Evolutionary conservation across 2,113 vertebrate species (phyloP).

Genomic region (Alouatta palliata): DNA sequence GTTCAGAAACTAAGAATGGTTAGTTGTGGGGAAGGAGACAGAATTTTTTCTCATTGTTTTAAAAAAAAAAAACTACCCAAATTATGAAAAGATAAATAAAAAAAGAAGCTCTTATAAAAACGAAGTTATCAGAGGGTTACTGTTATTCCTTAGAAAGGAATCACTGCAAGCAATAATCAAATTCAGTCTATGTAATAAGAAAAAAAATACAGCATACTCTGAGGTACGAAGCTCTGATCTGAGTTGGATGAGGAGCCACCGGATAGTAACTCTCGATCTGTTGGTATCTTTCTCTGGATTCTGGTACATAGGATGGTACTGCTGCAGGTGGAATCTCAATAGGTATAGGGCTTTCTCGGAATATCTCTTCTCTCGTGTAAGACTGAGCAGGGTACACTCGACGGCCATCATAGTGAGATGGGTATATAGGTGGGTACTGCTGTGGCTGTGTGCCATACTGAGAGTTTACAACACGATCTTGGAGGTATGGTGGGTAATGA

Average conservation of each 20-base stretch:
- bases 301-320: constrained; percentile 90
- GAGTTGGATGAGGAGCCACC: constrained; percentile 87
- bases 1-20: constrained; percentile 40
- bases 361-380: constrained; percentile 91
- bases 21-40: background rate
- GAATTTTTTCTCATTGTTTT: background rate
- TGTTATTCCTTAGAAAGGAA: background rate
- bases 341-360: constrained; percentile 93
- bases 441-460: constrained; percentile 88
- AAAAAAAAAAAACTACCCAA: background rate
- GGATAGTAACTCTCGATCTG: constrained; percentile 92
- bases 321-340: constrained; percentile 89
- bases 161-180: background rate
- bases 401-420: constrained; percentile 90
- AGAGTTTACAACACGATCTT: constrained; percentile 88
- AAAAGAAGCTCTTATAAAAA: background rate
- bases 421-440: constrained; percentile 92
- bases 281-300: constrained; percentile 90
- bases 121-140: background rate
- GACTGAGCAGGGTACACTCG: constrained; percentile 88
- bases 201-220: constrained; percentile 85
- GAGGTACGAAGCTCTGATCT: constrained; percentile 90
- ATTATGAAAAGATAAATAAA: constrained; percentile 33
- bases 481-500: constrained; percentile 91
- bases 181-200: background rate